These are phyloP conservation scores for Pogonomyrmex californicus DNA, from an alignment of 1,140 invertebrate species.

Conservation along the genomic window DNA sequence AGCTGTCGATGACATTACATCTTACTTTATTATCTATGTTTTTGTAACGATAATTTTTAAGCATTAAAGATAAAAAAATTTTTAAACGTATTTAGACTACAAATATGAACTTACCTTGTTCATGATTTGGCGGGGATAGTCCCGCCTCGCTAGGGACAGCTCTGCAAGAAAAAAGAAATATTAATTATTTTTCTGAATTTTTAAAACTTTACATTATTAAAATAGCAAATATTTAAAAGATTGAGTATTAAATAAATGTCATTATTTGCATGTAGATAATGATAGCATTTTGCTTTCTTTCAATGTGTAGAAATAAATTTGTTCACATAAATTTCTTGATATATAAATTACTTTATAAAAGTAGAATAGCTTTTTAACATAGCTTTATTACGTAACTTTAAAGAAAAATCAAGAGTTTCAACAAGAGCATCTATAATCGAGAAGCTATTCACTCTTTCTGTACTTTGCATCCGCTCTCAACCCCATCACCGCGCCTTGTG, in stretches of 20 bases:
- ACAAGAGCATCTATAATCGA: neutral
- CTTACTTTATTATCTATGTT: neutral
- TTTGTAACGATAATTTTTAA: neutral
- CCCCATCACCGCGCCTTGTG: conserved; percentile 72
- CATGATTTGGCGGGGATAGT: conserved; percentile 86
- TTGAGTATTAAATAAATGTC: neutral
- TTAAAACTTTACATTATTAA: neutral
- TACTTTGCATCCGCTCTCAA: conserved; percentile 71
- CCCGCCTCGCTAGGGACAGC: conserved; percentile 82
- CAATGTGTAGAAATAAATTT: neutral
- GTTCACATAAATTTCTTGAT: neutral
- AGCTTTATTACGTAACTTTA: neutral
- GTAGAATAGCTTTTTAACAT: neutral
- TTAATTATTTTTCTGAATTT: neutral
- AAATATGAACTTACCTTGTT: conserved; percentile 83
- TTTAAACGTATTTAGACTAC: neutral
- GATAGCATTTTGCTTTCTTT: neutral
- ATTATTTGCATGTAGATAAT: neutral
- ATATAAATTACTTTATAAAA: conserved; percentile 3
- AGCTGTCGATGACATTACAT: neutral
- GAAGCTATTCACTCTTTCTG: neutral
- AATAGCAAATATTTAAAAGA: neutral
- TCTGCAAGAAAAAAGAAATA: conserved; percentile 81
- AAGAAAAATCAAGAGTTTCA: neutral
- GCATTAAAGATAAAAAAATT: neutral